Conservation (phyloP, 2,113 vertebrate genomes). For the Ailuropoda melanoleuca region DNA sequence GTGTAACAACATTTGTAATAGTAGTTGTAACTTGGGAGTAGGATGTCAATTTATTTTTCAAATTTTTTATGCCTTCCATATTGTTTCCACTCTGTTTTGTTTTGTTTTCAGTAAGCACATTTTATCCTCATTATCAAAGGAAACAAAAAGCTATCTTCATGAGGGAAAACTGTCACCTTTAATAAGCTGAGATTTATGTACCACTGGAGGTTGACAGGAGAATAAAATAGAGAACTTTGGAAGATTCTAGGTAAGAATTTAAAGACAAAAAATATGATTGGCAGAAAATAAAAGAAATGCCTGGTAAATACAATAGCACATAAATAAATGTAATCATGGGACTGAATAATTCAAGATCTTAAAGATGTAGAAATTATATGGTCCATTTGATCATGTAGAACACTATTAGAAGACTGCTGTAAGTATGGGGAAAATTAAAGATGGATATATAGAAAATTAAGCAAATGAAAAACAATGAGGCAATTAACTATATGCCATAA, state of each 20-base stretch:
- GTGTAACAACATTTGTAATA: not conserved
- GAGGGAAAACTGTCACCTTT: not conserved
- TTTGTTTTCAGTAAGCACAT: not conserved
- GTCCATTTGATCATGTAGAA: not conserved
- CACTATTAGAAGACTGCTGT: not conserved
- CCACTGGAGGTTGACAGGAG: not conserved
- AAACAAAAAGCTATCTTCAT: not conserved
- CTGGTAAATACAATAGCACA: not conserved
- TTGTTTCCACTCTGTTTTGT: conserved; percentile 8
- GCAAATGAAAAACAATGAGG: conserved; percentile 8
- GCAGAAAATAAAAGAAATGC: not conserved
- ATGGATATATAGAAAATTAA: not conserved
- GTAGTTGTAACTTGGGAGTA: not conserved
- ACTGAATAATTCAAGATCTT: conserved; percentile 4
- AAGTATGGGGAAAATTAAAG: conserved; percentile 25
- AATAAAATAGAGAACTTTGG: conserved; percentile 4
- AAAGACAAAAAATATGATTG: not conserved
- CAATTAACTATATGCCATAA: not conserved
- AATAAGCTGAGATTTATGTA: not conserved
- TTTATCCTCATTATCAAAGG: conserved; percentile 1
- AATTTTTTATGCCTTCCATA: not conserved
- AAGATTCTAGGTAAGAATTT: conserved; percentile 21
- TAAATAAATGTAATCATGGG: not conserved
- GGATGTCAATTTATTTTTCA: not conserved
- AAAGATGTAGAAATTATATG: not conserved